Evolutionary conservation across 1,140 invertebrate species (phyloP), one percentile per base, ranked within the genome.

Genomic region (Aethina tumida): DNA sequence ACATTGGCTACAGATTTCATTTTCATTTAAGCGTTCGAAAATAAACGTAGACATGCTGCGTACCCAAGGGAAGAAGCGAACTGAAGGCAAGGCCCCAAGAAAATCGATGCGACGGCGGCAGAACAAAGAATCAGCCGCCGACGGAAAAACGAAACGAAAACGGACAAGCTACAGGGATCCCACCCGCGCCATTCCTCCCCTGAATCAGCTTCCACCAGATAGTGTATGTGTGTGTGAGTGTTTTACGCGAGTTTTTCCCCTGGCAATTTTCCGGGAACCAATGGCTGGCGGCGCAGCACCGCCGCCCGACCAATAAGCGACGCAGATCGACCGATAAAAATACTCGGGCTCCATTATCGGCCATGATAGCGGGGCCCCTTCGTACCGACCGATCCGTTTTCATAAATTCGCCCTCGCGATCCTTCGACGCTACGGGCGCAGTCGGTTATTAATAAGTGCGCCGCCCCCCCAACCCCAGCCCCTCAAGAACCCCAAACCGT

Each of bases 261-360:
- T 48, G 45, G 41, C 52, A 55, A 52, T 51, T 58, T 54, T 35
- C 39, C 25, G 35, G 25, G 44, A n/a, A 25, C 57, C 57, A 59
- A 57, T 59, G 25, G 33, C 30, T 33, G 20, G 15, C 13, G 29
- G 22, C n/a, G 27, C 16, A 31, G 39, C n/a, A 31, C 16, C 4
- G 17, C 15, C 26, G 24, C 21, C 35, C 39, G 41, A 21, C 53
- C 52, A 54, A 53, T 49, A 35, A 48, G 43, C 41, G 37, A 16
- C 26, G 36, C 25, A 37, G 30, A 46, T 22, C 19, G 43, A 38
- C 31, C 41, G 48, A 59, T 59, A 59, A 59, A 59, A 59, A 59
- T 59, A 54, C 53, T 54, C 53, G 34, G 47, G 53, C 53, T 51
- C 51, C 53, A 59, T 59, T 59, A 59, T 59, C 57, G 51, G 53